These are phyloP conservation scores for Rhodeus uyekii DNA, from an alignment of 2,797 vertebrate species.

Conservation along the genomic window DNA sequence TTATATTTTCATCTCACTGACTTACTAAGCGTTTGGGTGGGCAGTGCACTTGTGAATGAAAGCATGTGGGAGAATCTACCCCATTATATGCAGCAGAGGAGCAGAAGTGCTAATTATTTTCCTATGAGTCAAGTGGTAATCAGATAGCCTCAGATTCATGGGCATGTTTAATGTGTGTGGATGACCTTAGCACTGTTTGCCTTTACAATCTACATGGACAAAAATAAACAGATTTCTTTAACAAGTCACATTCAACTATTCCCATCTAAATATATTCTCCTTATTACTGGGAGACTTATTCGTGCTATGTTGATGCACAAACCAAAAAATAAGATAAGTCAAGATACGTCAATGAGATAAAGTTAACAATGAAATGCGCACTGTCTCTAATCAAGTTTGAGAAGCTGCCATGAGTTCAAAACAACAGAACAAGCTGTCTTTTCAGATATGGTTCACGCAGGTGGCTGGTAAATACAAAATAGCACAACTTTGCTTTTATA, in stretches of 20 bases:
- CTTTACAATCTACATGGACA: slow-evolving; percentile 16
- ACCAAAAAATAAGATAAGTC: not conserved
- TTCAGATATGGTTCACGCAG: slow-evolving; percentile 11
- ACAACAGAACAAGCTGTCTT: slow-evolving; percentile 6
- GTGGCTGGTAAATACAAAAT: slow-evolving; percentile 8
- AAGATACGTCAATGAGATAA: slow-evolving; percentile 18
- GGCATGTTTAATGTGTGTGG: slow-evolving; percentile 11
- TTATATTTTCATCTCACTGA: slow-evolving; percentile 5
- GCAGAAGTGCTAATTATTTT: slow-evolving; percentile 12
- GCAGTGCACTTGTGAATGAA: slow-evolving; percentile 12
- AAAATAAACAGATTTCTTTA: slow-evolving; percentile 19
- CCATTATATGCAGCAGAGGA: slow-evolving; percentile 14
- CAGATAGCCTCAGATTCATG: slow-evolving; percentile 11
- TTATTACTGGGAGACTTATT: not conserved
- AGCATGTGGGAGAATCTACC: not conserved
- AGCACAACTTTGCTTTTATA: not conserved
- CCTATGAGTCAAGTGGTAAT: not conserved
- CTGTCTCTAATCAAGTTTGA: slow-evolving; percentile 29
- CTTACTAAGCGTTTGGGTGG: not conserved
- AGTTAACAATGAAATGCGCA: slow-evolving; percentile 12
- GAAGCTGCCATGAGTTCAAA: not conserved
- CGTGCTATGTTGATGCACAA: not conserved
- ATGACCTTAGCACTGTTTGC: slow-evolving; percentile 31
- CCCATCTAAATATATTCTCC: slow-evolving; percentile 4
- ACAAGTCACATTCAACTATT: slow-evolving; percentile 13